These are phyloP conservation scores for Camponotus pennsylvanicus DNA, from an alignment of 1,140 invertebrate species.

Conservation along the genomic window DNA sequence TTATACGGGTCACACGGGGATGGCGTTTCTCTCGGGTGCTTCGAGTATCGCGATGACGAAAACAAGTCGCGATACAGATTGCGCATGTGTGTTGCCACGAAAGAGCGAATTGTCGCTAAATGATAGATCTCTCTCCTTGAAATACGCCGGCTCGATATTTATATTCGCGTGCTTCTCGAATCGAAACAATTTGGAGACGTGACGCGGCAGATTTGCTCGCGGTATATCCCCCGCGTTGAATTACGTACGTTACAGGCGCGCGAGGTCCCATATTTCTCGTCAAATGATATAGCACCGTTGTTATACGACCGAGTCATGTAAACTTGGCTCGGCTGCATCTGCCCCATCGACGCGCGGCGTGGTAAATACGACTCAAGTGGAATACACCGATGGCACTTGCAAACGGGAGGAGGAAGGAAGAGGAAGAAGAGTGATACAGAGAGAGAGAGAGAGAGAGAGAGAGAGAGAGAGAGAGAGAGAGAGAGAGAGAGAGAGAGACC, in stretches of 20 bases:
- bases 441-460: not conserved
- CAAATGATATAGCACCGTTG: slow-evolving; percentile 83
- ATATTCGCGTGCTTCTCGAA: not conserved
- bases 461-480: not conserved
- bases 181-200: slow-evolving; percentile 33
- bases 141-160: slow-evolving; percentile 12
- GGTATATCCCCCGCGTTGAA: slow-evolving; percentile 7
- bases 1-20: not conserved
- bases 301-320: slow-evolving; percentile 79
- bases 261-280: slow-evolving; percentile 80
- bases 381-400: slow-evolving; percentile 34
- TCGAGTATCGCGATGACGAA: slow-evolving; percentile 23
- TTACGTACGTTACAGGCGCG: slow-evolving; percentile 53
- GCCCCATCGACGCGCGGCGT: slow-evolving; percentile 67
- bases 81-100: not conserved
- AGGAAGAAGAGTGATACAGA: slow-evolving; percentile 13
- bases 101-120: slow-evolving; percentile 21
- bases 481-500: slow-evolving; percentile 9
- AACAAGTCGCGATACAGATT: slow-evolving; percentile 32
- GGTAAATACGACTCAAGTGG: slow-evolving; percentile 61
- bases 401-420: not conserved
- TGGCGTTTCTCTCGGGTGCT: slow-evolving; percentile 6
- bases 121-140: slow-evolving; percentile 17
- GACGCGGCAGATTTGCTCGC: slow-evolving; percentile 51
- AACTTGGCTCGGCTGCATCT: slow-evolving; percentile 79